Conservation (phyloP, 2,888 invertebrate species). For the Galeopsomyia nigrocyanea region DNA sequence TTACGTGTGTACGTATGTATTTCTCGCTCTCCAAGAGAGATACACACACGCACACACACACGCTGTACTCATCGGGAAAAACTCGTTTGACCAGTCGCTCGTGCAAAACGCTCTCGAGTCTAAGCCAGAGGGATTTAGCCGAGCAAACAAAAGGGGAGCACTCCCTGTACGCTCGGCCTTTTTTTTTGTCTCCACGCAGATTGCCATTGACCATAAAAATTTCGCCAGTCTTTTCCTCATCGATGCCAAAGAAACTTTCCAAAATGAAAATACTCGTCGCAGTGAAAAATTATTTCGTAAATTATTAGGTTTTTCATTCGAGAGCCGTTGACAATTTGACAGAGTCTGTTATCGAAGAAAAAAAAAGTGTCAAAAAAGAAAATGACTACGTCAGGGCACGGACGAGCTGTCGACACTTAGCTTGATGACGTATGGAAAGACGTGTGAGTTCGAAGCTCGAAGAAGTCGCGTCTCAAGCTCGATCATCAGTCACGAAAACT, state of each 20-base stretch:
- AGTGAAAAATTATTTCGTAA: no score
- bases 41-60: no score
- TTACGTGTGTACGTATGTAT: background rate
- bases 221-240: no score
- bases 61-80: constrained; percentile 17
- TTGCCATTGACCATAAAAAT: no score
- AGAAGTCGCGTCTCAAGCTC: background rate
- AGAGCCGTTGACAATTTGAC: no score
- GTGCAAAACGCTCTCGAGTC: constrained; percentile 2
- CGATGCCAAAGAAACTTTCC: no score
- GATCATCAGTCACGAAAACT: constrained; percentile 18
- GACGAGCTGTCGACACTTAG: background rate
- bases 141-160: constrained; percentile 5
- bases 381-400: no score
- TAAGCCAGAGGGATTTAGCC: background rate
- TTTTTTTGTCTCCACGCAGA: no score
- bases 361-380: no score
- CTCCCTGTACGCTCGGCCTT: background rate
- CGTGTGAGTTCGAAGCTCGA: constrained; percentile 1
- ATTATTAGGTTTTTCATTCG: no score
- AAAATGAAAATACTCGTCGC: no score
- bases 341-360: no score
- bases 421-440: background rate
- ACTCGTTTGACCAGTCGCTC: constrained; percentile 24
- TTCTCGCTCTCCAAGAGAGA: background rate